phyloP scores from a whole-genome alignment of 2,113 vertebrate species.

The Hemiscyllium ocellatum region DNA sequence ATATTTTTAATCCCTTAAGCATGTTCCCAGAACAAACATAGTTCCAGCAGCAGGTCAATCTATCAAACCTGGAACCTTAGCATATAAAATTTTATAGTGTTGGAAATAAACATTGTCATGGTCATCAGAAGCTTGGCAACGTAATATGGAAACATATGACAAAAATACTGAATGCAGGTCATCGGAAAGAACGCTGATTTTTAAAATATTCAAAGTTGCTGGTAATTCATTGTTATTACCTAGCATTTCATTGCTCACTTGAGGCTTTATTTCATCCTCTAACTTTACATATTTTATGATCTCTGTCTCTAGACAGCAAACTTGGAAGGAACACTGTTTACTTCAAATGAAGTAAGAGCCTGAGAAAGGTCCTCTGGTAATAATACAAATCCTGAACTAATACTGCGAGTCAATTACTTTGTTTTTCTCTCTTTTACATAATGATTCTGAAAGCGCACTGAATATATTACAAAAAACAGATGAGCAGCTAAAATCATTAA shows the following conservation, averaged over 20 bases:
- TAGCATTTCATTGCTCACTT: not conserved
- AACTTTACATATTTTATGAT: not conserved
- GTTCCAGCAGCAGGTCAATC: conserved; percentile 9
- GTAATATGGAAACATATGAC: not conserved
- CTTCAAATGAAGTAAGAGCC: conserved; percentile 17
- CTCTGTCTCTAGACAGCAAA: not conserved
- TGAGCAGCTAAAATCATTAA: conserved; percentile 14
- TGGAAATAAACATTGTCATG: not conserved
- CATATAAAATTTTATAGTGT: not conserved
- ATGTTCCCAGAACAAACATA: not conserved
- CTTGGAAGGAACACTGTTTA: conserved; percentile 11
- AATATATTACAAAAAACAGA: not conserved
- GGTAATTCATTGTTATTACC: not conserved
- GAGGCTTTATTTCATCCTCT: not conserved
- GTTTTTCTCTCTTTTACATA: conserved; percentile 13
- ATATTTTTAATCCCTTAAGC: conserved; percentile 16
- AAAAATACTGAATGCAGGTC: not conserved
- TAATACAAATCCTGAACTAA: conserved; percentile 20
- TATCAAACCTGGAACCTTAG: conserved; percentile 2
- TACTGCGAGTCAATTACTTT: not conserved
- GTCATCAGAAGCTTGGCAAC: not conserved
- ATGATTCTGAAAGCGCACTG: not conserved
- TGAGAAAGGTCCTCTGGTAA: conserved; percentile 13
- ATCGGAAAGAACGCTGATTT: not conserved
- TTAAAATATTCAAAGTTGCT: conserved; percentile 25